phyloP scores from a whole-genome alignment of 1,140 invertebrate genomes.

The Tyrophagus putrescentiae region DNA sequence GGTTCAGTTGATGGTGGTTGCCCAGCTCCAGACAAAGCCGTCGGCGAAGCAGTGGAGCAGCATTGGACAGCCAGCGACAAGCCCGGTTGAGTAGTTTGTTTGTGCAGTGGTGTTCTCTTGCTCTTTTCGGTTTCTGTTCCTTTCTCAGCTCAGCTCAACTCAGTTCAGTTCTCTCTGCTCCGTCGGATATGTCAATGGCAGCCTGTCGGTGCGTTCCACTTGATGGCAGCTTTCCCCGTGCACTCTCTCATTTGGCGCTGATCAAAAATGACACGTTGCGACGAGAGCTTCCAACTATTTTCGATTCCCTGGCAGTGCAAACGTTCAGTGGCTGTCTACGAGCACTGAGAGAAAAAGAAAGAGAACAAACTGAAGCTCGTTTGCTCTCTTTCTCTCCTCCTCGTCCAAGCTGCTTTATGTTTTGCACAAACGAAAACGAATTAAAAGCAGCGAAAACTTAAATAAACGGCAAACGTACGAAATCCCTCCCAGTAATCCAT shows the following conservation, averaged over 20 bases:
- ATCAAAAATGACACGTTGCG: slow-evolving; percentile 14
- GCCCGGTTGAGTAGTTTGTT: slow-evolving; percentile 10
- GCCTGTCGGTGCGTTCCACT: background rate
- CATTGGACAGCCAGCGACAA: background rate
- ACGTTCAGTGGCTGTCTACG: no score
- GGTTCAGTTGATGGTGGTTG: no score
- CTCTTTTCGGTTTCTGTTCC: no score
- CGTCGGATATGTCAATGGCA: slow-evolving; percentile 12
- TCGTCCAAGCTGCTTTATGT: background rate
- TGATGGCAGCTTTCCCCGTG: slow-evolving; percentile 2
- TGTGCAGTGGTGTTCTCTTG: background rate
- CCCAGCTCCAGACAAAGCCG: background rate
- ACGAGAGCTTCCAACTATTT: slow-evolving; percentile 4
- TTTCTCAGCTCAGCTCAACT: no score
- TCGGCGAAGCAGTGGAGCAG: no score
- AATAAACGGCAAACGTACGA: background rate
- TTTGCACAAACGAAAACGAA: slow-evolving; percentile 3
- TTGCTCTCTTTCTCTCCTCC: background rate
- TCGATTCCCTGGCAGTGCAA: background rate
- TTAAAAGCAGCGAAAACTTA: slow-evolving; percentile 14
- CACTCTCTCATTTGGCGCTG: background rate
- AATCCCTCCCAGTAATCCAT: slow-evolving; percentile 19
- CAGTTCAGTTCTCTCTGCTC: no score
- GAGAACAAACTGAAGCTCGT: no score
- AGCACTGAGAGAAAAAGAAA: no score